These are phyloP conservation scores for Tachina grossa DNA, from an alignment of 2,888 invertebrate genomes.

Conservation along the genomic window DNA sequence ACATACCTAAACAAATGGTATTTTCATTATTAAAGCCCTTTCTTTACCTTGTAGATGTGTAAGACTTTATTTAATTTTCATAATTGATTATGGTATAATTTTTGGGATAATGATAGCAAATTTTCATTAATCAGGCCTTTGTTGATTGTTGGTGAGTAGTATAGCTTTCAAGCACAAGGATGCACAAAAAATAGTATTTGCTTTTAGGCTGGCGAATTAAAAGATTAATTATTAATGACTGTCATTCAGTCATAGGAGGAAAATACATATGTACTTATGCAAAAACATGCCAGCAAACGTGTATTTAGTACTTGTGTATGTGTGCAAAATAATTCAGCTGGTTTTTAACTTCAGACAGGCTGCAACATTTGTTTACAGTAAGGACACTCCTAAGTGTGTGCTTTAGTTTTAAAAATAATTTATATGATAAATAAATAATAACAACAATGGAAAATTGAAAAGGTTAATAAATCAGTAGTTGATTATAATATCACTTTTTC, in stretches of 20 bases:
- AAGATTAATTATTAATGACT: background rate
- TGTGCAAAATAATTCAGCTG: background rate
- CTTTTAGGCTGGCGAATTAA: background rate
- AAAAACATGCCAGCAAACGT: too few relatives aligned
- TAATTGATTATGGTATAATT: conserved; percentile 33
- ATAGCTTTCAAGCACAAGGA: background rate
- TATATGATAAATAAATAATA: too few relatives aligned
- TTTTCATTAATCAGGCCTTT: conserved; percentile 23
- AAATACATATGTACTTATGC: background rate
- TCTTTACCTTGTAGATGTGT: background rate
- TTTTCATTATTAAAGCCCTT: conserved; percentile 5
- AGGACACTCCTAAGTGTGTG: background rate
- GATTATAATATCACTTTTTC: background rate
- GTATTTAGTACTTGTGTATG: too few relatives aligned
- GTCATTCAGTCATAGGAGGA: background rate
- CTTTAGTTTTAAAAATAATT: background rate
- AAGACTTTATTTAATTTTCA: conserved; percentile 24
- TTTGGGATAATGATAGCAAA: conserved; percentile 18
- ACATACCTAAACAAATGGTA: conserved; percentile 30
- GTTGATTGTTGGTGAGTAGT: background rate
- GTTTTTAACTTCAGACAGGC: background rate
- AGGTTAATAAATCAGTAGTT: background rate
- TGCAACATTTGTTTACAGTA: background rate
- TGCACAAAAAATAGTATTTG: background rate
- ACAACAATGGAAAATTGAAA: background rate